Percentiles rank a stretch among this genome's conserved stretches.
Conservation (phyloP, 2,888 invertebrate species). For the Oscheius onirici region DNA sequence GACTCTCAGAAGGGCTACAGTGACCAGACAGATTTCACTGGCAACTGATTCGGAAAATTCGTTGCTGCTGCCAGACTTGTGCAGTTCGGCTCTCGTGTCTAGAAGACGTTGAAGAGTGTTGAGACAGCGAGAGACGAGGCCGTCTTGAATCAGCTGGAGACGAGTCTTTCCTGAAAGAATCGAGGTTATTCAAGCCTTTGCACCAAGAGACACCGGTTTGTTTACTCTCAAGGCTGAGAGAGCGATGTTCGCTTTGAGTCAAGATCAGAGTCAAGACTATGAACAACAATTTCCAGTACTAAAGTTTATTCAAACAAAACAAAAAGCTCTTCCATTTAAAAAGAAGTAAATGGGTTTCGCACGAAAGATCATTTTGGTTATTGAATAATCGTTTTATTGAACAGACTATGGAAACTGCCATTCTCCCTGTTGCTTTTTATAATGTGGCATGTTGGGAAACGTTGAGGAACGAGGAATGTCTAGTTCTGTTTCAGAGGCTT, state of each 20-base stretch:
- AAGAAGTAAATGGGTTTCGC: too few species aligned
- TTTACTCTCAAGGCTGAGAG: slow-evolving; percentile 12
- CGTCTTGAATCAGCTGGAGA: slow-evolving; percentile 43
- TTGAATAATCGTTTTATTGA: too few species aligned
- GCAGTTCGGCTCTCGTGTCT: slow-evolving; percentile 16
- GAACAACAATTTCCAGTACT: too few species aligned
- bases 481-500: too few species aligned
- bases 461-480: too few species aligned
- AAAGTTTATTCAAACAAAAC: too few species aligned
- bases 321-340: too few species aligned
- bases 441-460: too few species aligned
- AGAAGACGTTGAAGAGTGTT: slow-evolving; percentile 36
- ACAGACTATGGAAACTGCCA: too few species aligned
- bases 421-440: too few species aligned
- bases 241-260: slow-evolving; percentile 11
- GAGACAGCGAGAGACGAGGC: slow-evolving; percentile 33
- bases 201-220: slow-evolving; percentile 1
- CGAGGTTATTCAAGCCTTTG: neutral
- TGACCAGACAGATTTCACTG: slow-evolving; percentile 46
- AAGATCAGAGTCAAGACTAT: neutral
- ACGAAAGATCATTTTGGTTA: too few species aligned
- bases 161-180: slow-evolving; percentile 41
- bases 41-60: slow-evolving; percentile 29
- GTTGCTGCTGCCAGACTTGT: neutral
- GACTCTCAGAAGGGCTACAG: slow-evolving; percentile 47